Conservation (phyloP, 2,888 invertebrate genomes). For the Hypena proboscidalis region DNA sequence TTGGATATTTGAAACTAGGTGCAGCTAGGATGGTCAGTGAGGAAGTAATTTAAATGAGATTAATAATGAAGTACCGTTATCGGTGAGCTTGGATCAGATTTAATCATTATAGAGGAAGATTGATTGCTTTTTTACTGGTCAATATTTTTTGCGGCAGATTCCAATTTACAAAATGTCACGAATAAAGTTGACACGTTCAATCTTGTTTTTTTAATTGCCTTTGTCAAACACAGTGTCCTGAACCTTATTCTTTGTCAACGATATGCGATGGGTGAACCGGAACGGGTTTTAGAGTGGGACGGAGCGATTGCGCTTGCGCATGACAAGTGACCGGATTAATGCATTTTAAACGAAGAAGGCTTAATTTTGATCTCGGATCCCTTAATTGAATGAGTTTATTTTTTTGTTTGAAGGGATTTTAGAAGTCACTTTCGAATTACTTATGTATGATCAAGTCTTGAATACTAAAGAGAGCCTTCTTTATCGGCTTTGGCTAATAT, state of each 20-base stretch:
- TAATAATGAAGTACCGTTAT: constrained; percentile 33
- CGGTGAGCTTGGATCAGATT: constrained; percentile 41
- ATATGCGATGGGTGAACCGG: constrained; percentile 61
- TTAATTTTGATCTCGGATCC: constrained; percentile 77
- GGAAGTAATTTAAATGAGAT: constrained; percentile 44
- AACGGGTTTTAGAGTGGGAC: constrained; percentile 80
- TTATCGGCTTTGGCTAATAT: constrained; percentile 24
- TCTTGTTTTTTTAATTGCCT: constrained; percentile 52
- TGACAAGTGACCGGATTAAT: constrained; percentile 84
- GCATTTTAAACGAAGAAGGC: constrained; percentile 84
- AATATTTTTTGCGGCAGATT: constrained; percentile 52
- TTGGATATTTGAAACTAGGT: constrained; percentile 38
- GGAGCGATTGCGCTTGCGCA: constrained; percentile 64
- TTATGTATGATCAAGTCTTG: constrained; percentile 22
- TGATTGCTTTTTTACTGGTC: constrained; percentile 51
- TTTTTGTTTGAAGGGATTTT: constrained; percentile 42
- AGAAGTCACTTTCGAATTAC: constrained; percentile 35
- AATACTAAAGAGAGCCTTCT: constrained; percentile 9
- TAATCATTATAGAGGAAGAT: constrained; percentile 51
- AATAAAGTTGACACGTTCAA: constrained; percentile 58
- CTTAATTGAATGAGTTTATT: constrained; percentile 75
- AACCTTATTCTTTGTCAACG: constrained; percentile 71
- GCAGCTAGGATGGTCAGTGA: constrained; percentile 33
- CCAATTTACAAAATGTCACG: constrained; percentile 69
- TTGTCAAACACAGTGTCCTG: constrained; percentile 57